Percentiles rank a stretch among this genome's conserved stretches.
Conservation (phyloP, 2,888 invertebrate genomes). For the Himalopsyche anomala region DNA sequence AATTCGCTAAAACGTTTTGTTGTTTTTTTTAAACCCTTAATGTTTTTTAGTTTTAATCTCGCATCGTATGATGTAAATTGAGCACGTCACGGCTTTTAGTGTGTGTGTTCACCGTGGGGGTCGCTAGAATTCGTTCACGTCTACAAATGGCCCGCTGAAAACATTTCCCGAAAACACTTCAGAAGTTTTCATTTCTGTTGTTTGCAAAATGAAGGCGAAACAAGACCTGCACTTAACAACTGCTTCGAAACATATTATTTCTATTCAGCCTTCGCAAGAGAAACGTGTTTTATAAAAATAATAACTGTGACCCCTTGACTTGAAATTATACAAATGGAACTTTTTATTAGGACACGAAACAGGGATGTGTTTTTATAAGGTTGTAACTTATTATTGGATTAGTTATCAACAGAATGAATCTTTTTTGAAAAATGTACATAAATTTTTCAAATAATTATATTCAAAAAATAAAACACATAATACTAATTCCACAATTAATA, state of each 20-base stretch:
- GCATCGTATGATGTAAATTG: background rate
- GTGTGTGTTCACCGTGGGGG: background rate
- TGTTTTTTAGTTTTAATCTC: background rate
- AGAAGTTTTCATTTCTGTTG: conserved; percentile 30
- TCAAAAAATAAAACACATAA: too few species aligned
- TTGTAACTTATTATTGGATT: too few species aligned
- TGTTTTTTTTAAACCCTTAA: background rate
- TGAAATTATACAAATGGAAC: background rate
- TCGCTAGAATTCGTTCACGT: background rate
- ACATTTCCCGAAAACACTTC: conserved; percentile 24
- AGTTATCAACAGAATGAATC: too few species aligned
- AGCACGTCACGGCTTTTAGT: conserved; percentile 19
- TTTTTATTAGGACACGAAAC: too few species aligned
- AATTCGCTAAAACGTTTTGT: background rate
- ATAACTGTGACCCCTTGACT: background rate
- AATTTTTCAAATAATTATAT: too few species aligned
- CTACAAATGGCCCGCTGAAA: background rate
- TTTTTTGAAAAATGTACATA: too few species aligned
- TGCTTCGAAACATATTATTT: conserved; percentile 12
- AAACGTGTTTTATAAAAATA: conserved; percentile 22
- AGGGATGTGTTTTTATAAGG: too few species aligned
- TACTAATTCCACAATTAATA: too few species aligned
- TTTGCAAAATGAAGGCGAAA: conserved; percentile 5
- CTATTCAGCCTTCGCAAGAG: background rate
- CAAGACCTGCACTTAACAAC: conserved; percentile 31